Base-by-base conservation (phyloP, 2,888 invertebrate genomes). In the Nomada hirtipes region DNA sequence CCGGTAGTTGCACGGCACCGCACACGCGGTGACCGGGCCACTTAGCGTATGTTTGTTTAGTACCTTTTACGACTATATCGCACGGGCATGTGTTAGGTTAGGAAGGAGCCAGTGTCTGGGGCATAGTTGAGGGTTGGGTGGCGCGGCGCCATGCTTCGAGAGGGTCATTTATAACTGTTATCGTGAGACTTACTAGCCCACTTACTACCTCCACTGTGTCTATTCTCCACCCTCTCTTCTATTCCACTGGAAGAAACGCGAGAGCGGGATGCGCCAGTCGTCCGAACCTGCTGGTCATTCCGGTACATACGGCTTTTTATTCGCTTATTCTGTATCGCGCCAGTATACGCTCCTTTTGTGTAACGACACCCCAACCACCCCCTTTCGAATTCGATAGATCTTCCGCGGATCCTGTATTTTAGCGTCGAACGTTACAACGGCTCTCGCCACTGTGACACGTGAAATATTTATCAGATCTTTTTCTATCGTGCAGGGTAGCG, bases 141-240 rank as follows among this genome's bases (percentile, higher is more conserved):
- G 79, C 86, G 74, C 85, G 89, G 89, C 89, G 89, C 89, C 90
- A 85, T 67, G 82, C 81, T 90, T 88, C 90, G 89, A 89, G 89
- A 89, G 89, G 89, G 90, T 89, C 89, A 88, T 89, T 89, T 89
- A 89, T 89, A 89, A 89, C 89, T 90, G 89, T 89, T 89, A 90
- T 90, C 89, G 89, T 69, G 88, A 90, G 89, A 89, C 89, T 90
- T 89, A 89, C 89, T 90, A 89, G 89, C 90, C 90, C 89, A 89
- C 89, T 89, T 89, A 89, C 90, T 88, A 90, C 87, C 77, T 86
- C 85, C 79, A 63, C 89, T 85, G 85, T 89, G 88, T 89, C 89
- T 87, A 81, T 85, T 74, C 81, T 59, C 79, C 74, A 64, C 60
- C 67, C 52, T 71, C 76, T 53, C 68, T 68, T 65, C 78, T 59